These are phyloP conservation scores for Pagetopsis macropterus DNA, from an alignment of 2,797 vertebrate genomes.

Conservation along the genomic window DNA sequence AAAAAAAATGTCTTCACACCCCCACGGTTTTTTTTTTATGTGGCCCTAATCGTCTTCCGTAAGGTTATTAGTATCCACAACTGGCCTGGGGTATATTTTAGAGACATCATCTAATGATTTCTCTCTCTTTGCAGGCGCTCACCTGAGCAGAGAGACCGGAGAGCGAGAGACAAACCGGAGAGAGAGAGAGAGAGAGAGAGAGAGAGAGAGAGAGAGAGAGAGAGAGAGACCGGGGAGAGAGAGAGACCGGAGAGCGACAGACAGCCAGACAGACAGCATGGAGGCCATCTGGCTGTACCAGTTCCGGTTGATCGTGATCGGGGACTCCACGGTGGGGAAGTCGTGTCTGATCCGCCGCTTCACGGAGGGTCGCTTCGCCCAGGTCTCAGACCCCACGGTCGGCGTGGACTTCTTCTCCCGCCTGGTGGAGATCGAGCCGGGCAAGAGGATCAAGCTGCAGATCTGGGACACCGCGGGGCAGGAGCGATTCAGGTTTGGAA, in stretches of 20 bases:
- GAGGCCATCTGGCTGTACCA: slow-evolving; percentile 96
- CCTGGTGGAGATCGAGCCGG: slow-evolving; percentile 96
- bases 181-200: no score
- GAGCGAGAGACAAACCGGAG: slow-evolving; percentile 21
- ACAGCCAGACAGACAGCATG: slow-evolving; percentile 48
- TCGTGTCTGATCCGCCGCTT: slow-evolving; percentile 96
- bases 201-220: no score
- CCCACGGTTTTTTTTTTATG: no score
- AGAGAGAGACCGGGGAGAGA: neutral
- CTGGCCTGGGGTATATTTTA: no score
- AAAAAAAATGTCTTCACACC: no score
- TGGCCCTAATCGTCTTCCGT: no score
- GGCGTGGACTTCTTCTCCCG: slow-evolving; percentile 98
- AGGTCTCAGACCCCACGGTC: slow-evolving; percentile 96
- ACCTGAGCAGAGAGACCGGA: neutral
- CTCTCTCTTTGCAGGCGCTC: neutral
- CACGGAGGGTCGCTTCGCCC: slow-evolving; percentile 95
- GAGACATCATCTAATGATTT: neutral
- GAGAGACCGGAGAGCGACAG: slow-evolving; percentile 4
- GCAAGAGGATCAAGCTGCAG: slow-evolving; percentile 95
- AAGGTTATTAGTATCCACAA: no score
- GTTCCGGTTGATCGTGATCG: slow-evolving; percentile 96
- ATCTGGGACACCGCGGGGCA: slow-evolving; percentile 95
- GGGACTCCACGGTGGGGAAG: slow-evolving; percentile 97
- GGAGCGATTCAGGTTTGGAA: slow-evolving; percentile 90